These are phyloP conservation scores for Drosophila kanapiae DNA, from an alignment of 1,140 invertebrate genomes.

Conservation along the genomic window DNA sequence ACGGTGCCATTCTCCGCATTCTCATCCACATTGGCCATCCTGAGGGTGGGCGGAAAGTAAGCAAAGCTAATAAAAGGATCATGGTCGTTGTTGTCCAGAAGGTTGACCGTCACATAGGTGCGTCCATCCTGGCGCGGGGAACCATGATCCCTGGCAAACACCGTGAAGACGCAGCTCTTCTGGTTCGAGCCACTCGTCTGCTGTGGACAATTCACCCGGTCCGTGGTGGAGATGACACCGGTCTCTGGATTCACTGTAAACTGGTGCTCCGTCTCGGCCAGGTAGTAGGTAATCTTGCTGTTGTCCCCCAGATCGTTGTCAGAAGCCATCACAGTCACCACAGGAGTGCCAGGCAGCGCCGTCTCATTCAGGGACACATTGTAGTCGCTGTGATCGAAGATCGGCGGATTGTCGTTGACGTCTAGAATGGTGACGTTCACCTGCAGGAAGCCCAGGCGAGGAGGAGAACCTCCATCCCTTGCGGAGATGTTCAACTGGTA, in stretches of 20 bases:
- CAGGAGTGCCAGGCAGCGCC: slow-evolving; percentile 93
- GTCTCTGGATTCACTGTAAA: slow-evolving; percentile 96
- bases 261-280: slow-evolving; percentile 93
- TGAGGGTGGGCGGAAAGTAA: slow-evolving; percentile 91
- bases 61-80: slow-evolving; percentile 96
- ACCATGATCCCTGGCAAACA: slow-evolving; percentile 97
- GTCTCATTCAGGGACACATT: slow-evolving; percentile 96
- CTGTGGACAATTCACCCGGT: slow-evolving; percentile 90
- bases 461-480: slow-evolving; percentile 92
- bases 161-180: slow-evolving; percentile 97
- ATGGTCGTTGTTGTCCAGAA: slow-evolving; percentile 97
- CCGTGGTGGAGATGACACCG: slow-evolving; percentile 93
- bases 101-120: slow-evolving; percentile 97
- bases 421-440: slow-evolving; percentile 97
- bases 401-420: slow-evolving; percentile 97
- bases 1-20: slow-evolving; percentile 95
- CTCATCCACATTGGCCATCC: slow-evolving; percentile 96
- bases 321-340: slow-evolving; percentile 95
- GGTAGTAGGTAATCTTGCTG: slow-evolving; percentile 95
- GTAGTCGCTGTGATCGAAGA: slow-evolving; percentile 97
- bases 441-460: slow-evolving; percentile 92
- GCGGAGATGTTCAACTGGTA: slow-evolving; percentile 96
- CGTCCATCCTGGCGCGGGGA: slow-evolving; percentile 95
- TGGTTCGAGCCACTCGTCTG: slow-evolving; percentile 86
- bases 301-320: slow-evolving; percentile 97